Base-by-base conservation (phyloP, 2,797 vertebrate genomes). In the Cryptoblepharus egeriae region DNA sequence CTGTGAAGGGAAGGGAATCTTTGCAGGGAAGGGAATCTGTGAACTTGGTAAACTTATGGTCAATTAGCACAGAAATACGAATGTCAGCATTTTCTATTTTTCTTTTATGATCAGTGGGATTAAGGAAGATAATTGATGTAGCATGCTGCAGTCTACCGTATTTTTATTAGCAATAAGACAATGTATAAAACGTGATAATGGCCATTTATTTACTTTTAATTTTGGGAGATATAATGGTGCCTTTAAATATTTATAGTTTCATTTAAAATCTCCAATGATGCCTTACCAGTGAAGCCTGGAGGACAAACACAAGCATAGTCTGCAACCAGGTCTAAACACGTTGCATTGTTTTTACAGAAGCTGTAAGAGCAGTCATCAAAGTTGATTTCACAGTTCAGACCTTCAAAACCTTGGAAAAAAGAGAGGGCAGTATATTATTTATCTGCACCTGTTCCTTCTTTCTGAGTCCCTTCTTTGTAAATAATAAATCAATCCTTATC, bases 281-380 rank as follows among this genome's bases (percentile, higher is more conserved):
- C 64, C 92, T 96, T 95, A 96, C 95, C 94, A 77, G 90, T 90
- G 88, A 95, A 96, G 87, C 95, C 95, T 90, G 81, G 85, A 90
- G 93, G 94, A 92, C 95, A 97, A 93, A 96, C 61, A 88, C 95
- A 97, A 88, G 93, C 83, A 84, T 95, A 96, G 92, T 95, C 95
- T 88, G 87, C 92, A 88, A 95, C 91, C 87, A 96, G 93, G 88
- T 97, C 96, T 94, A 96, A 94, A 88, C 94, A 96, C 39, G 94
- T 95, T 82, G 95, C 96, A 93, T 96, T 96, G 90, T 92, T 96
- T 93, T 94, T 88, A 90, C 94, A 96, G 92, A 96, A 95, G 87
- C 91, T 92, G 1, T 89, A 93, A 90, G 64, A 89, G 85, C 95
- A 96, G 90, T 97, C 96, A 95, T 96, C 93, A 95, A 95, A 88